Evolutionary conservation across 2,888 invertebrate species (phyloP).

Genomic region (Machimus rusticus): DNA sequence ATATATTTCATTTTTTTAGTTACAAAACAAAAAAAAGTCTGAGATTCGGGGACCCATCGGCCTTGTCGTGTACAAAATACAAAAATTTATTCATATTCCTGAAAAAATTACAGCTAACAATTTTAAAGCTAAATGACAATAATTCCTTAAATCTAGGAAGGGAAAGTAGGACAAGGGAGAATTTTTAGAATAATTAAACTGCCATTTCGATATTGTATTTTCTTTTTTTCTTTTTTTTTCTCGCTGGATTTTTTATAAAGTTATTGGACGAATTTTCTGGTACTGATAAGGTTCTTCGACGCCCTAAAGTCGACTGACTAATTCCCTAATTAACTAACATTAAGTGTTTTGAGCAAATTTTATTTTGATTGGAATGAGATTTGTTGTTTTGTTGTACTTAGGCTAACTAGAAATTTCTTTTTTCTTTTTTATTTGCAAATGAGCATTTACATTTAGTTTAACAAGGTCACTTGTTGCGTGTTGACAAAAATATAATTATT

Average conservation of each 20-base stretch:
- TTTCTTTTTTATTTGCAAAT: not conserved
- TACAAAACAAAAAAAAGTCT: not conserved
- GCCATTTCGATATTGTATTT: not conserved
- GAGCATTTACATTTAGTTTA: not conserved
- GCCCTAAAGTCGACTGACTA: not conserved
- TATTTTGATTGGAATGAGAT: not conserved
- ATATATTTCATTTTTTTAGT: not conserved
- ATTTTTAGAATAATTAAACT: not conserved
- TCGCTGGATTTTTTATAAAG: not conserved
- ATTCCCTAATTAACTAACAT: not conserved
- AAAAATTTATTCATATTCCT: not conserved
- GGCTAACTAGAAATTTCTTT: not conserved
- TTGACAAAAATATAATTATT: not conserved
- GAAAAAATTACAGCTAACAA: not conserved
- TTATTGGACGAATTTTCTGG: constrained; percentile 46
- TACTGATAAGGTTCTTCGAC: constrained; percentile 46
- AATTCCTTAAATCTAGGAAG: not conserved
- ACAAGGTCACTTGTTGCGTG: not conserved
- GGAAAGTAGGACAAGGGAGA: not conserved
- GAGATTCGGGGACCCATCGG: not conserved
- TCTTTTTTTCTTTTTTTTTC: not conserved
- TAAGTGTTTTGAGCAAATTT: not conserved
- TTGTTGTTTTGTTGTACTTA: not conserved
- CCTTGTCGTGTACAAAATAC: not conserved
- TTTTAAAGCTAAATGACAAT: not conserved